These are phyloP conservation scores for Seriola dumerili DNA, from an alignment of 2,113 vertebrate genomes.

Conservation along the genomic window DNA sequence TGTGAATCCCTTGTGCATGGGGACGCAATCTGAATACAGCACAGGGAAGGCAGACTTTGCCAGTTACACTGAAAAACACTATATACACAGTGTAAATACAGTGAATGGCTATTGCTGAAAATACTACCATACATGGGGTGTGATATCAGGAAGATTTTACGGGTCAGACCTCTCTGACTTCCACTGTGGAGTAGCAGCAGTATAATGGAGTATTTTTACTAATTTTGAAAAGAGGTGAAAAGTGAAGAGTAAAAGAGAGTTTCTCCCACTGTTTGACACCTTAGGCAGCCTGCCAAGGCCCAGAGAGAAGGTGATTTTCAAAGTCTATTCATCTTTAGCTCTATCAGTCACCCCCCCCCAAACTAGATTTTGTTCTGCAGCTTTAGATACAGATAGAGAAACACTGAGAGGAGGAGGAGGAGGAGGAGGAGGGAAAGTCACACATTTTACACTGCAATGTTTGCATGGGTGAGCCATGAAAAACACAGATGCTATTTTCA, in stretches of 20 bases:
- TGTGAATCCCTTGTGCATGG: background rate
- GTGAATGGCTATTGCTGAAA: background rate
- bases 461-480: conserved; percentile 93
- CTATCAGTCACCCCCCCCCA: conserved; percentile 46
- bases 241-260: background rate
- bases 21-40: background rate
- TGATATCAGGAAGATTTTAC: background rate
- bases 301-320: conserved; percentile 23
- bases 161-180: background rate
- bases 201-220: background rate
- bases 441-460: conserved; percentile 90
- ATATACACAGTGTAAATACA: background rate
- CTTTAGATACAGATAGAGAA: conserved; percentile 14
- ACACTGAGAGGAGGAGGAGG: background rate
- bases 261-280: background rate
- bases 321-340: conserved; percentile 83
- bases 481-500: conserved; percentile 98
- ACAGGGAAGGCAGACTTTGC: background rate
- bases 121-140: background rate
- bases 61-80: background rate
- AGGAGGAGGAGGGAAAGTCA: conserved; percentile 85
- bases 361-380: conserved; percentile 39
- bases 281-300: conserved; percentile 13
- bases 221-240: background rate
- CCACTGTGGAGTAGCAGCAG: background rate